Evolutionary conservation across 2,888 invertebrate genomes (phyloP), one percentile per base, ranked within the genome.

Genomic region (Bellardia pandia): DNA sequence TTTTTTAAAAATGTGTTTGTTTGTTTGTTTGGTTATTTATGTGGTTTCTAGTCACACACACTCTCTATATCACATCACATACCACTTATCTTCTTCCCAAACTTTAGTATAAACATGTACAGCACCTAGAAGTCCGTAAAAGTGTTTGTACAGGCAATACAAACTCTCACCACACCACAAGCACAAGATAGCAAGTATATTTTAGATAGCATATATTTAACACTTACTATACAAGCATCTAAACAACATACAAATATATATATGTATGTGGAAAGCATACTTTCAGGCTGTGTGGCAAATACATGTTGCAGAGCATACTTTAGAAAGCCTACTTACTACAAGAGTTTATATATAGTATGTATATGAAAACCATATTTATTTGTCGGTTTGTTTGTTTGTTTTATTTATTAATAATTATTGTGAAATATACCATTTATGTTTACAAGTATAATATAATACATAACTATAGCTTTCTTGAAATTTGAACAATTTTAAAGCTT

Each of bases 21-120:
- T 11, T 77, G 30, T 56, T 68, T 77, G 66, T 56, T 45, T 58
- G 30, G 9, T 11, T 53, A 14, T 58, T 58, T 72, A 42, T 77
- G 66, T 77, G 77, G 77, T 66, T 53, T 40, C 23, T 40, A 37
- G 42, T 30, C 16, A 78, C 68, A 78, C 53, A 53, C 9, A 51
- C 16, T 2, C 14, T 14, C 53, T 56, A 23, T 23, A 56, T 16
- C 16, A 56, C 7, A 23, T 56, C 45, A 23, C 9, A 37, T 9
- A 14, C 6, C 56, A 56, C 23, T 23, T 23, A 23, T 56, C 9
- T 8, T 3, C 23, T 8, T 23, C 23, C 23, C 37, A 53, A 23
- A n/a, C 69, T 53, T 53, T n/a, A 53, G 7, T 7, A 69, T 30
- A 9, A 68, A 2, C 8, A 23, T 56, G 8, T 9, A 56, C 56